These are phyloP conservation scores for Carposina sasakii DNA, from an alignment of 1,140 invertebrate genomes.

Conservation along the genomic window DNA sequence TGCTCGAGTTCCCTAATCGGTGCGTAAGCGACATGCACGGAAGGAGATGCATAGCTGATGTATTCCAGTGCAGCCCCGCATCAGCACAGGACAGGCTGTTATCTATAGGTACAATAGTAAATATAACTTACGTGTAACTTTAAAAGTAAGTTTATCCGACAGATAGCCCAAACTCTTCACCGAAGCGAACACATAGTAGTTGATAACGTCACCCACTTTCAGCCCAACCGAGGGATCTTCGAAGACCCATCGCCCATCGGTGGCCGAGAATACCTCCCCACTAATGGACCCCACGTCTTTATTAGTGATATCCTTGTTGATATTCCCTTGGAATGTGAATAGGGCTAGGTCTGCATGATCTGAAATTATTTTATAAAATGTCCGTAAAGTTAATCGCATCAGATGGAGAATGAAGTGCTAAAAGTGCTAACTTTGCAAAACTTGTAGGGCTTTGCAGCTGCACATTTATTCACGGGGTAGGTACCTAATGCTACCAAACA, in stretches of 20 bases:
- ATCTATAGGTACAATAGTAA: no score
- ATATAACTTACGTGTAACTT: slow-evolving; percentile 15
- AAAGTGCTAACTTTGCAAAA: no score
- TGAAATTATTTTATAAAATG: slow-evolving; percentile 22
- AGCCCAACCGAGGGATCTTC: slow-evolving; percentile 36
- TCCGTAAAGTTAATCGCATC: no score
- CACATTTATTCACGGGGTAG: no score
- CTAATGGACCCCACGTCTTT: slow-evolving; percentile 31
- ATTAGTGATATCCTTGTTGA: slow-evolving; percentile 37
- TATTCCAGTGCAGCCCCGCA: no score
- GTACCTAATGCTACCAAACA: no score
- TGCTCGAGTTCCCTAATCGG: no score
- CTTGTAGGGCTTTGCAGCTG: no score
- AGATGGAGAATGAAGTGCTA: no score
- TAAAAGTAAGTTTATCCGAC: slow-evolving; percentile 28
- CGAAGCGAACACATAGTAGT: slow-evolving; percentile 60
- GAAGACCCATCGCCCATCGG: slow-evolving; percentile 43
- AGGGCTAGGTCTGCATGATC: slow-evolving; percentile 39
- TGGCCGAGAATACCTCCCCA: slow-evolving; percentile 29
- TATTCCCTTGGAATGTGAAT: slow-evolving; percentile 53
- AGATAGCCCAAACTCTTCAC: slow-evolving; percentile 33
- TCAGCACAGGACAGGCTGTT: no score
- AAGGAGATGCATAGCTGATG: no score
- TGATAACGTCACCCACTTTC: slow-evolving; percentile 48
- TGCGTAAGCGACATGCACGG: no score